These are phyloP conservation scores for Invenusta paracnida DNA, from an alignment of 2,888 invertebrate species.

Conservation along the genomic window DNA sequence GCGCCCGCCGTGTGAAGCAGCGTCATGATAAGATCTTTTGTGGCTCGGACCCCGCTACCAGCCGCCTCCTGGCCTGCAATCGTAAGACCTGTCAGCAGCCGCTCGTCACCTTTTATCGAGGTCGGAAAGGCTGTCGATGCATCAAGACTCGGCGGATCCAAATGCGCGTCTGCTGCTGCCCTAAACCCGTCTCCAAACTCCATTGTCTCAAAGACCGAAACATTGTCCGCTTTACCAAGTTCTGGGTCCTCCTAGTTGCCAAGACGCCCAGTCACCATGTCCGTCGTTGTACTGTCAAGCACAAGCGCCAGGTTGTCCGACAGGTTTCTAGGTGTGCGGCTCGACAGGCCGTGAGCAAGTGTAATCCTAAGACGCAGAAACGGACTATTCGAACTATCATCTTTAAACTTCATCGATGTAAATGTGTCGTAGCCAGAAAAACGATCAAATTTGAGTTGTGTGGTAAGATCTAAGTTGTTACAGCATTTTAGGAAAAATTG, in stretches of 20 bases:
- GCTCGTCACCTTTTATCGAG: neutral
- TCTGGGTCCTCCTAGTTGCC: neutral
- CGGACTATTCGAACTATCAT: neutral
- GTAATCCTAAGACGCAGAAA: neutral
- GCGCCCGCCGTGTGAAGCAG: neutral
- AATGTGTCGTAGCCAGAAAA: neutral
- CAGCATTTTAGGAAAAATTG: no score
- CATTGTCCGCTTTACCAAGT: neutral
- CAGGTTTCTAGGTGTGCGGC: neutral
- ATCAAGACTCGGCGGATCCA: neutral
- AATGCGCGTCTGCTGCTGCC: constrained; percentile 3
- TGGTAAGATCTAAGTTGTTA: constrained; percentile 11
- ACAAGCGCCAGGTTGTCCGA: neutral
- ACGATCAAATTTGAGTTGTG: constrained; percentile 3
- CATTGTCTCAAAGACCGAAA: neutral
- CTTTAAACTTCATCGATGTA: constrained; percentile 13
- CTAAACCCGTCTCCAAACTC: neutral
- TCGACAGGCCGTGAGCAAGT: neutral
- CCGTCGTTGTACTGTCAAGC: neutral
- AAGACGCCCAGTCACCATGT: neutral
- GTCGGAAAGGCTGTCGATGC: constrained; percentile 16
- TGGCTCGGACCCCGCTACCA: neutral
- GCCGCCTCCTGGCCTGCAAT: neutral
- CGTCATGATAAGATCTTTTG: neutral
- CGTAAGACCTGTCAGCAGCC: neutral